Conservation (phyloP, 2,888 invertebrate genomes). For the Eudasyphora cyanicolor region DNA sequence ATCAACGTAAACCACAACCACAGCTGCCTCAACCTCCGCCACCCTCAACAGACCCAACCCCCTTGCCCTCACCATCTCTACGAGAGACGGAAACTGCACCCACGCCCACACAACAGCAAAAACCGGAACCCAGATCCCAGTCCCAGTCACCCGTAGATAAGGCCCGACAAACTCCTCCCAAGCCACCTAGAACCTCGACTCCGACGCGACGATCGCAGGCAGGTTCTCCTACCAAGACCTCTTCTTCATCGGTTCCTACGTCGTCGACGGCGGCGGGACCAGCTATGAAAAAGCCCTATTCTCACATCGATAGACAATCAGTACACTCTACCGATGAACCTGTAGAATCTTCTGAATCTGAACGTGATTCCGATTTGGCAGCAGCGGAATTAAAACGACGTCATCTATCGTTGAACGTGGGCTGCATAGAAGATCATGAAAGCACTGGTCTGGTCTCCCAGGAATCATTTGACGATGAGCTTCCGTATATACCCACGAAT, state of each 20-base stretch:
- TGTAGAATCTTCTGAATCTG: slow-evolving; percentile 86
- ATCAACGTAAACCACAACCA: slow-evolving; percentile 69
- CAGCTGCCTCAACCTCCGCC: slow-evolving; percentile 70
- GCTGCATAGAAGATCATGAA: slow-evolving; percentile 84
- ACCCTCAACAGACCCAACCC: slow-evolving; percentile 65
- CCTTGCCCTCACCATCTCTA: slow-evolving; percentile 67
- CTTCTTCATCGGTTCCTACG: slow-evolving; percentile 44
- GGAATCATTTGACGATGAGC: slow-evolving; percentile 91
- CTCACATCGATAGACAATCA: slow-evolving; percentile 72
- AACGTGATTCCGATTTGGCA: slow-evolving; percentile 84
- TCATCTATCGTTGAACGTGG: slow-evolving; percentile 82
- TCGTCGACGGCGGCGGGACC: slow-evolving; percentile 39
- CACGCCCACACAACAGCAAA: slow-evolving; percentile 62
- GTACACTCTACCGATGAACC: slow-evolving; percentile 80
- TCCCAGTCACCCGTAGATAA: slow-evolving; percentile 69
- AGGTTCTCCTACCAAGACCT: slow-evolving; percentile 35
- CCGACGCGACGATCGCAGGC: slow-evolving; percentile 65
- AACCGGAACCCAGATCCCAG: slow-evolving; percentile 64
- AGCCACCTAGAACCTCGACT: slow-evolving; percentile 69
- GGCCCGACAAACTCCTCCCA: slow-evolving; percentile 68
- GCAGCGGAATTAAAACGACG: slow-evolving; percentile 75
- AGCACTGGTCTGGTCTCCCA: slow-evolving; percentile 88
- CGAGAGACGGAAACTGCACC: slow-evolving; percentile 63
- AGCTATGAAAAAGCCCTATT: slow-evolving; percentile 46
- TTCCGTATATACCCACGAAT: slow-evolving; percentile 95